Evolutionary conservation across 2,888 invertebrate genomes (phyloP).

Genomic region (Ferdinandea cuprea): DNA sequence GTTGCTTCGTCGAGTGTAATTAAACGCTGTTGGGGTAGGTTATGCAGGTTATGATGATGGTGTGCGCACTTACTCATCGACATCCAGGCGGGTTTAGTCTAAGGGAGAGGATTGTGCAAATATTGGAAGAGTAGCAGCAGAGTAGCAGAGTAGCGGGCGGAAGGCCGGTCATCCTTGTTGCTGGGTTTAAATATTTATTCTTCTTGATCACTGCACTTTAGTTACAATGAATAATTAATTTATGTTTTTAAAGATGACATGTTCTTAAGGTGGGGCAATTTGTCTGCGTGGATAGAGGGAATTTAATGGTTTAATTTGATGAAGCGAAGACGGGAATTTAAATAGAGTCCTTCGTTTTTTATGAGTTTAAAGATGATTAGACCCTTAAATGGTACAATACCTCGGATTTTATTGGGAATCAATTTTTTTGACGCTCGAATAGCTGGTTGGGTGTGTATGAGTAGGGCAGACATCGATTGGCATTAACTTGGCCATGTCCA

Average conservation of each 20-base stretch:
- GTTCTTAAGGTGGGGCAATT: not conserved
- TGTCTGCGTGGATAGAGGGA: slow-evolving; percentile 10
- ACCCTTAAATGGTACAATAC: too few species aligned
- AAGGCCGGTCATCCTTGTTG: too few species aligned
- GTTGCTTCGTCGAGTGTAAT: slow-evolving; percentile 48
- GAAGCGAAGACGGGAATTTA: too few species aligned
- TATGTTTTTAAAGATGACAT: not conserved
- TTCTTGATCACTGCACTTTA: not conserved
- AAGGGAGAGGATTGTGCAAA: slow-evolving; percentile 40
- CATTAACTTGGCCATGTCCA: too few species aligned
- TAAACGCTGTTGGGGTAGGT: slow-evolving; percentile 44
- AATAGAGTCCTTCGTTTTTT: too few species aligned
- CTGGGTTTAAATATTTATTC: slow-evolving; percentile 19
- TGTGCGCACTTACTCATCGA: slow-evolving; percentile 20
- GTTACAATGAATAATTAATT: slow-evolving; percentile 23
- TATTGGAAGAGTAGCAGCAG: slow-evolving; percentile 32
- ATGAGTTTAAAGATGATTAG: too few species aligned
- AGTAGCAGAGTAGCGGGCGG: not conserved
- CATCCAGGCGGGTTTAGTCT: slow-evolving; percentile 14
- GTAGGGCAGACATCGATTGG: too few species aligned
- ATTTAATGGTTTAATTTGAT: too few species aligned
- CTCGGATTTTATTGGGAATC: too few species aligned
- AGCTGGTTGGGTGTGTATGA: too few species aligned
- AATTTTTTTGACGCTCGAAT: too few species aligned
- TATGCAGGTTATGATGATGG: slow-evolving; percentile 21